Evolutionary conservation across 2,888 invertebrate genomes (phyloP).

Genomic region (Mystacides longicornis): DNA sequence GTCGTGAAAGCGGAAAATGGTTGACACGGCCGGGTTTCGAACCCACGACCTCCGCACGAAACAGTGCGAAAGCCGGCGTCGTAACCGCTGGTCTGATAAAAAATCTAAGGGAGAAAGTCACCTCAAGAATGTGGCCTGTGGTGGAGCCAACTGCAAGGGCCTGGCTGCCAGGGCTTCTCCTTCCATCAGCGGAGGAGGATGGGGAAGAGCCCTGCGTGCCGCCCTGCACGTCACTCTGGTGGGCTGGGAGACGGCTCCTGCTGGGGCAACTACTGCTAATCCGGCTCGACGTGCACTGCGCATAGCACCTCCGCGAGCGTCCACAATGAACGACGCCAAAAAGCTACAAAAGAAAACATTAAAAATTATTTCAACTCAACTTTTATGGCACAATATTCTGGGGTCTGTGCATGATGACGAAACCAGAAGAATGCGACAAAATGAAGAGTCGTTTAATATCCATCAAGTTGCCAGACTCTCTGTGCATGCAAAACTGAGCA

Average conservation of each 20-base stretch:
- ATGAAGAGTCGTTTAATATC: too few species aligned
- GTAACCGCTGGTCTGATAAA: too few species aligned
- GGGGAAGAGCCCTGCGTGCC: constrained; percentile 44
- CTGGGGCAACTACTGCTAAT: constrained; percentile 93
- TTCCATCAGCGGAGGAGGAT: constrained; percentile 96
- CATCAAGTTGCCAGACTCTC: too few species aligned
- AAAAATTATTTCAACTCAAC: too few species aligned
- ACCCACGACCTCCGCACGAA: too few species aligned
- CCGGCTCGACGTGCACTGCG: constrained; percentile 97
- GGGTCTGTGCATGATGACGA: too few species aligned
- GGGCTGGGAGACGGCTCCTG: constrained; percentile 90
- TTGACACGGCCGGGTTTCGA: too few species aligned
- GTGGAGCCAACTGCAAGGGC: constrained; percentile 90
- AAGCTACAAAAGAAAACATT: constrained; percentile 65
- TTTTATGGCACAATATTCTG: too few species aligned
- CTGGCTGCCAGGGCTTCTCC: constrained; percentile 95
- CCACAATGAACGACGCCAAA: constrained; percentile 98
- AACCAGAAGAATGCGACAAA: too few species aligned
- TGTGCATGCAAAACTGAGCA: too few species aligned
- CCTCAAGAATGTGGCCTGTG: constrained; percentile 94
- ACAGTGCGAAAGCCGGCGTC: too few species aligned
- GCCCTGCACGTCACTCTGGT: constrained; percentile 85
- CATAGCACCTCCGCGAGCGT: constrained; percentile 98
- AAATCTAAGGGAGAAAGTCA: constrained; percentile 32
- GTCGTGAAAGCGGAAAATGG: too few species aligned